These are phyloP conservation scores for Mixornis gularis DNA, from an alignment of 2,113 vertebrate species.

Conservation along the genomic window DNA sequence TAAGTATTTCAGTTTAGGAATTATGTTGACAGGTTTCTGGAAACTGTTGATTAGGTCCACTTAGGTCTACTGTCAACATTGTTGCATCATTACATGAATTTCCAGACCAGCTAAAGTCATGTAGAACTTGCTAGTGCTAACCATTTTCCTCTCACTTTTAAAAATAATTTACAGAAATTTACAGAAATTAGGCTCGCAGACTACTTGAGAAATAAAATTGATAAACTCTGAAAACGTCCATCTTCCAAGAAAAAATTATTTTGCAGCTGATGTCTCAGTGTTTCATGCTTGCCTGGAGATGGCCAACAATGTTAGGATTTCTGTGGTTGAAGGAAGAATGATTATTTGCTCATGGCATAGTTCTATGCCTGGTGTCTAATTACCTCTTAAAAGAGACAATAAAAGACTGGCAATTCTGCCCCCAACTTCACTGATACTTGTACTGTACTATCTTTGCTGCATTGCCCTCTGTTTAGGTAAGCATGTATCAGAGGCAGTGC, in stretches of 20 bases:
- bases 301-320: background rate
- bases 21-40: background rate
- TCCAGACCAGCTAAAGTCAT: background rate
- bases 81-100: background rate
- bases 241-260: background rate
- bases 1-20: background rate
- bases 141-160: background rate
- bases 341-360: background rate
- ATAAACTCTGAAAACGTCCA: background rate
- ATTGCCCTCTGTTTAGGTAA: background rate
- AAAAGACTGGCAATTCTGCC: background rate
- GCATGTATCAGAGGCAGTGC: background rate
- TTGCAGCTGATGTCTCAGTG: background rate
- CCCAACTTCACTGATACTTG: background rate
- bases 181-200: background rate
- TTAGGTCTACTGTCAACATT: background rate
- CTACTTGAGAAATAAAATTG: background rate
- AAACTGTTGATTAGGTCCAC: background rate
- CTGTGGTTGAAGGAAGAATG: background rate
- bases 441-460: background rate
- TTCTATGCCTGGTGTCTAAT: background rate
- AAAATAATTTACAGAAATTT: background rate
- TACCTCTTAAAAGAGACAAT: background rate
- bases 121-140: background rate
- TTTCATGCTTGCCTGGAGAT: background rate